Evolutionary conservation across 2,797 vertebrate species (phyloP).

Genomic region (Pangasius mekongensis): DNA sequence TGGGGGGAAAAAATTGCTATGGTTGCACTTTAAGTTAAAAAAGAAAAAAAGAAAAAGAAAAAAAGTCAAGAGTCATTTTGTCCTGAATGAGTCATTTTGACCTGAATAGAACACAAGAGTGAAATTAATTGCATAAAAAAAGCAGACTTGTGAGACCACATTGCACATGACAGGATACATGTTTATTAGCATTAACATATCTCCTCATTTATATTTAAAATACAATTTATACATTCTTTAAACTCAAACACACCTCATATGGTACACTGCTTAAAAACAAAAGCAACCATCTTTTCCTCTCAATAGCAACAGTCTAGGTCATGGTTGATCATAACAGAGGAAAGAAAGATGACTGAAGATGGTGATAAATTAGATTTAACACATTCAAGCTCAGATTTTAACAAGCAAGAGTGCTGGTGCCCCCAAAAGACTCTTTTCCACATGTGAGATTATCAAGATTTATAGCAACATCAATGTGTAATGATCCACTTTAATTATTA

Average conservation of each 20-base stretch:
- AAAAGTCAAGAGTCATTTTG: too few relatives aligned
- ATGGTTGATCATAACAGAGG: neutral
- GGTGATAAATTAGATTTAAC: slow-evolving; percentile 19
- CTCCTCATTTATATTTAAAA: slow-evolving; percentile 38
- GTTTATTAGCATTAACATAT: slow-evolving; percentile 66
- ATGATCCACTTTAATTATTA: slow-evolving; percentile 28
- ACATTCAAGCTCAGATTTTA: slow-evolving; percentile 26
- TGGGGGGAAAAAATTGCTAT: neutral
- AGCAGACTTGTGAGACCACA: neutral
- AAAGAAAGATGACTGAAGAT: slow-evolving; percentile 26
- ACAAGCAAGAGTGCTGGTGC: slow-evolving; percentile 17
- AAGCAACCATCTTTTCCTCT: slow-evolving; percentile 10
- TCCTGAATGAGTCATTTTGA: neutral
- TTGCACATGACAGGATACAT: slow-evolving; percentile 56
- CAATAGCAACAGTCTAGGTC: slow-evolving; percentile 51
- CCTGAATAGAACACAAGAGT: neutral
- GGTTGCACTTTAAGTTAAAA: neutral
- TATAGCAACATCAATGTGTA: slow-evolving; percentile 28
- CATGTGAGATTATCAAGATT: slow-evolving; percentile 15
- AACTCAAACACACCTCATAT: slow-evolving; percentile 15
- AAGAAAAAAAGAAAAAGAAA: neutral
- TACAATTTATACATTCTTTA: slow-evolving; percentile 37
- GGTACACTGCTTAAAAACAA: slow-evolving; percentile 6
- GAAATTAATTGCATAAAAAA: neutral
- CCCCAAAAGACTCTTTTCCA: neutral